A percentile compares a stretch with the other conserved stretches of the same genome.
These are phyloP conservation scores for Dicaeum eximium DNA, from an alignment of 2,113 vertebrate genomes.

Conservation along the genomic window DNA sequence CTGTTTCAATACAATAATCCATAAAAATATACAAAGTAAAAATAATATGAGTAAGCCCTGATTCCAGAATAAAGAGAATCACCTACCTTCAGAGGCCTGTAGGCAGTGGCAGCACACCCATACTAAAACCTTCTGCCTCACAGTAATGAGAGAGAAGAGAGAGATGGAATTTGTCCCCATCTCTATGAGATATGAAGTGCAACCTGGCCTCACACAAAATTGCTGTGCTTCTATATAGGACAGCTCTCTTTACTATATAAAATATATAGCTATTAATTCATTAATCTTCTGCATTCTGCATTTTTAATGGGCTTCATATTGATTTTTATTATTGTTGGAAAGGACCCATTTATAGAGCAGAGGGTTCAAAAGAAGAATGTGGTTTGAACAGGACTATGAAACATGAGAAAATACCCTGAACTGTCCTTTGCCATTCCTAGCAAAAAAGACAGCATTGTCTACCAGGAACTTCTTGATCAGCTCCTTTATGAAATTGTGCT, in stretches of 20 bases:
- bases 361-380: background rate
- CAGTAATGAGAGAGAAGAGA: background rate
- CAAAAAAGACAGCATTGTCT: background rate
- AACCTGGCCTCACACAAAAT: background rate
- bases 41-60: background rate
- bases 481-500: background rate
- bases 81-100: background rate
- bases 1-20: background rate
- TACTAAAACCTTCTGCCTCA: background rate
- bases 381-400: background rate
- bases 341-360: background rate
- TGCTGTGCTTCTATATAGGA: background rate
- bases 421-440: background rate
- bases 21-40: background rate
- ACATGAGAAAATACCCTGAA: background rate
- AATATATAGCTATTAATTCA: background rate
- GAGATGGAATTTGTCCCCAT: background rate
- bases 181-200: background rate
- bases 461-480: background rate
- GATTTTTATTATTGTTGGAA: background rate
- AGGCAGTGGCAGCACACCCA: background rate
- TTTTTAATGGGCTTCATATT: background rate
- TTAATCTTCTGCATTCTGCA: slow-evolving; percentile 9
- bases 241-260: background rate
- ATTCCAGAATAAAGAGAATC: background rate